Percentiles rank a stretch among this genome's conserved stretches.
Conservation (phyloP, 2,888 invertebrate species). For the Sepiola atlantica region DNA sequence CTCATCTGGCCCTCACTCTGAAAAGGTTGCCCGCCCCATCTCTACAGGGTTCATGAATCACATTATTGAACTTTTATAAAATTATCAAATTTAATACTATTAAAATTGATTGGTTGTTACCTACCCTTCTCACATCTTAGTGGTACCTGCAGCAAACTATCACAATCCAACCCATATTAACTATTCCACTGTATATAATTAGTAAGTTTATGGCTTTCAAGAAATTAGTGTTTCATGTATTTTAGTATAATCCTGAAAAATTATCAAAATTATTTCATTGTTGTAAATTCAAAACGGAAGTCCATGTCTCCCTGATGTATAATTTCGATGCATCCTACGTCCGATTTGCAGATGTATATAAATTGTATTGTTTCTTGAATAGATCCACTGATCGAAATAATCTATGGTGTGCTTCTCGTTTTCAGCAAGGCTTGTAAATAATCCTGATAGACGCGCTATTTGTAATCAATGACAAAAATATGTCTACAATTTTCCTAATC, state of each 20-base stretch:
- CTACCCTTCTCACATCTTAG: too few species aligned
- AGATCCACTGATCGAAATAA: not conserved
- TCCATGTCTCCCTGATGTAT: not conserved
- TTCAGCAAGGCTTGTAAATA: not conserved
- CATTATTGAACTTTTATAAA: too few species aligned
- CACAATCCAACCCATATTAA: too few species aligned
- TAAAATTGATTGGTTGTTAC: too few species aligned
- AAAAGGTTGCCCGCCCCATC: too few species aligned
- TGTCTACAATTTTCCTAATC: not conserved
- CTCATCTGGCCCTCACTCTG: too few species aligned
- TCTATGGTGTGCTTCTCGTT: not conserved
- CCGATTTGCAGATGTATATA: not conserved
- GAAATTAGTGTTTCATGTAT: too few species aligned
- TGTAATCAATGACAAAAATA: conserved; percentile 32
- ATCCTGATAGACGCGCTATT: not conserved
- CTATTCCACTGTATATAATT: not conserved
- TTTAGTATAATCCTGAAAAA: not conserved
- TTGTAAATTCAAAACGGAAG: not conserved
- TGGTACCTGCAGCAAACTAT: too few species aligned
- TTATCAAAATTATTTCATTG: not conserved
- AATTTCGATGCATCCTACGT: not conserved
- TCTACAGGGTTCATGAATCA: too few species aligned
- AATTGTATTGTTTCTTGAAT: not conserved
- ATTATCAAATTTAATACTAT: too few species aligned
- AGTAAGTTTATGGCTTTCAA: not conserved